phyloP scores from a whole-genome alignment of 2,888 invertebrate genomes.

The Xestoiulus laeticollis region DNA sequence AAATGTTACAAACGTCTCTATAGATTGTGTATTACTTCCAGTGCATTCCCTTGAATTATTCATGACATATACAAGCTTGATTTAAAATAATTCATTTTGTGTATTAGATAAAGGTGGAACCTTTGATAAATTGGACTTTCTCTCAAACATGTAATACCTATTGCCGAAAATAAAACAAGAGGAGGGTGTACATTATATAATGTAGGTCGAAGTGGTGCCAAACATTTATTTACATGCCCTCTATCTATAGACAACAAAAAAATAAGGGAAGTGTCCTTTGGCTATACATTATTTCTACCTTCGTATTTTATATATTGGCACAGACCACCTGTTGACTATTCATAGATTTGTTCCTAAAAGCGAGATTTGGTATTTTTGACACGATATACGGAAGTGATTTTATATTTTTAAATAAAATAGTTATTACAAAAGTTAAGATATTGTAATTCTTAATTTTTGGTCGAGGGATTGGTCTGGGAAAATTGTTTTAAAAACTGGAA shows the following conservation, averaged over 20 bases:
- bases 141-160: not conserved
- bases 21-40: no score
- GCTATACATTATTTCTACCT: not conserved
- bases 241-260: not conserved
- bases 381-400: not conserved
- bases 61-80: no score
- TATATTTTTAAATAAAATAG: not conserved
- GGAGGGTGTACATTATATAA: no score
- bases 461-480: no score
- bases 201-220: slow-evolving; percentile 6
- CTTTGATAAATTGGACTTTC: not conserved
- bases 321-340: not conserved
- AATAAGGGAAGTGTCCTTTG: not conserved
- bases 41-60: no score
- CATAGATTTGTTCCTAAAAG: not conserved
- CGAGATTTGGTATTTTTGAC: not conserved
- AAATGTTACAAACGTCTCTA: no score
- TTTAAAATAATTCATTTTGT: no score
- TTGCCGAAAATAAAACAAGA: not conserved
- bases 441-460: no score
- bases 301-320: not conserved
- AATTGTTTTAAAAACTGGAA: no score
- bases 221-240: slow-evolving; percentile 6
- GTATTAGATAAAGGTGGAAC: not conserved
- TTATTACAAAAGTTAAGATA: no score